These are phyloP conservation scores for Corvus hawaiiensis DNA, from an alignment of 2,113 vertebrate genomes.

Conservation along the genomic window DNA sequence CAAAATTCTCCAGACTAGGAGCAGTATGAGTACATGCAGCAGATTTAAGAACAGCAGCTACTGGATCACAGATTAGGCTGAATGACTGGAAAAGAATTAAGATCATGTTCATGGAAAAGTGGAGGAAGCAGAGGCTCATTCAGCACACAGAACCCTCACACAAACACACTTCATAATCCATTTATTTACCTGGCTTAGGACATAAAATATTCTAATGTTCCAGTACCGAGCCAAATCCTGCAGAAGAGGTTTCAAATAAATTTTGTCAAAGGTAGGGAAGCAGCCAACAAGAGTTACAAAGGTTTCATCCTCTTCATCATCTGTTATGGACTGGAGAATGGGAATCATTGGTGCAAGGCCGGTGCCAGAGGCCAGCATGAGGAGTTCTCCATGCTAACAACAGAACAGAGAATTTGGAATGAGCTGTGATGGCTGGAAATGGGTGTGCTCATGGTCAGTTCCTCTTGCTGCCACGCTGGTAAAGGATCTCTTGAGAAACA, in stretches of 20 bases:
- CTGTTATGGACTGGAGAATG: conserved; percentile 74
- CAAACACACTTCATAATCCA: neutral
- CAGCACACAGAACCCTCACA: neutral
- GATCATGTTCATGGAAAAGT: neutral
- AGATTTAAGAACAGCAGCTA: neutral
- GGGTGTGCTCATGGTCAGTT: neutral
- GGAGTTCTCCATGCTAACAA: conserved; percentile 73
- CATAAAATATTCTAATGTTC: conserved; percentile 74
- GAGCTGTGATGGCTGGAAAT: neutral
- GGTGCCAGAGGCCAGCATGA: conserved; percentile 77
- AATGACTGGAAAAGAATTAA: neutral
- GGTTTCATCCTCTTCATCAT: conserved; percentile 77
- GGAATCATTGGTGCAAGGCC: conserved; percentile 81
- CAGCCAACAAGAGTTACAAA: conserved; percentile 78
- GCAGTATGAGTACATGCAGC: neutral
- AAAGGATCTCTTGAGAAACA: neutral
- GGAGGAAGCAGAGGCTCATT: neutral
- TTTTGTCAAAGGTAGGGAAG: conserved; percentile 71
- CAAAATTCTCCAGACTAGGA: neutral
- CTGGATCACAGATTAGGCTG: neutral
- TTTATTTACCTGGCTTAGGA: conserved; percentile 76
- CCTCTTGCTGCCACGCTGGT: neutral
- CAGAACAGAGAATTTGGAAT: conserved; percentile 14
- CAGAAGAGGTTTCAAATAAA: conserved; percentile 78
- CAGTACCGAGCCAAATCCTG: conserved; percentile 74